phyloP scores from a whole-genome alignment of 2,797 vertebrate species.

The Schizopygopsis pylzovi region DNA sequence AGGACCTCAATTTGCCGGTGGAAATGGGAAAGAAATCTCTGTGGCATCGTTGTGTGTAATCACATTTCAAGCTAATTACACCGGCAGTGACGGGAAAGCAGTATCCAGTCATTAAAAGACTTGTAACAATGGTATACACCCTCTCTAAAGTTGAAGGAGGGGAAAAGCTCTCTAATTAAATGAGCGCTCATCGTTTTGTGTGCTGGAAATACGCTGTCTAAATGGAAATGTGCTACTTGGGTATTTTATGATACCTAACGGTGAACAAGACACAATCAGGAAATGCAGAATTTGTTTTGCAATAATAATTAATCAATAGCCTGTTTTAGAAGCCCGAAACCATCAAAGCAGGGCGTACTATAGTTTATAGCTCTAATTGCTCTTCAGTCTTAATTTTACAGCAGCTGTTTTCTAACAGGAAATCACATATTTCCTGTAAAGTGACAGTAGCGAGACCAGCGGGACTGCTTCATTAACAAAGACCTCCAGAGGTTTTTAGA shows the following conservation, averaged over 20 bases:
- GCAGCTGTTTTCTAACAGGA: slow-evolving; percentile 33
- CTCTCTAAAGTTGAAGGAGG: slow-evolving; percentile 50
- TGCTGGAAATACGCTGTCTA: slow-evolving; percentile 70
- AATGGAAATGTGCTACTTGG: slow-evolving; percentile 74
- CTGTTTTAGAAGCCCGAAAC: slow-evolving; percentile 40
- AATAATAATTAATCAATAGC: slow-evolving; percentile 72
- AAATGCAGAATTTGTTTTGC: slow-evolving; percentile 56
- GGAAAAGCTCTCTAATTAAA: slow-evolving; percentile 75
- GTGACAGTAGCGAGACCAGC: slow-evolving; percentile 5
- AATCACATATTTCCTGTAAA: slow-evolving; percentile 15
- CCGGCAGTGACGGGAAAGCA: slow-evolving; percentile 67
- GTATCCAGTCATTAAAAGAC: slow-evolving; percentile 43
- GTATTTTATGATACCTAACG: slow-evolving; percentile 69
- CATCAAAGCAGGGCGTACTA: slow-evolving; percentile 21
- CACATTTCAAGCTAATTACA: slow-evolving; percentile 78
- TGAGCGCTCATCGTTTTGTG: slow-evolving; percentile 67
- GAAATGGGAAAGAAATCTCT: slow-evolving; percentile 74
- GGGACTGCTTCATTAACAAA: slow-evolving; percentile 26
- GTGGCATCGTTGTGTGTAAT: slow-evolving; percentile 74
- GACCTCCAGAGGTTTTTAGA: slow-evolving; percentile 26
- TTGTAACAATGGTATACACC: slow-evolving; percentile 32
- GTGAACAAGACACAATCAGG: slow-evolving; percentile 50
- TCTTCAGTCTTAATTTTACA: slow-evolving; percentile 31
- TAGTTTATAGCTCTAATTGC: slow-evolving; percentile 63
- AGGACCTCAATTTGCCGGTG: slow-evolving; percentile 72